These are phyloP conservation scores for Drosophila paulistorum DNA, from an alignment of 1,140 invertebrate species.

Conservation along the genomic window DNA sequence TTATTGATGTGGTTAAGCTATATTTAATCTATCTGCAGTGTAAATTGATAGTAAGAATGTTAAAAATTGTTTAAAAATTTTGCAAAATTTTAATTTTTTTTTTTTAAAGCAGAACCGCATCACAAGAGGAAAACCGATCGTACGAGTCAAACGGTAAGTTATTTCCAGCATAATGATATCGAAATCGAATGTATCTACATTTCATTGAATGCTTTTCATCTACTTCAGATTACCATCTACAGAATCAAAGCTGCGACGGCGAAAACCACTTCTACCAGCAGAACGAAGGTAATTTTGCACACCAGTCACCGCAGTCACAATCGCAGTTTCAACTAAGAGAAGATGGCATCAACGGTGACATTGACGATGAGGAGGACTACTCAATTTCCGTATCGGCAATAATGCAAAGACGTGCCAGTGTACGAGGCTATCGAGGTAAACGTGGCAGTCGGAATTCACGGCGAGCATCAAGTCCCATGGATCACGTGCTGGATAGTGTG, in stretches of 20 bases:
- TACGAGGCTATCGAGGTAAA: constrained; percentile 85
- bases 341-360: constrained; percentile 58
- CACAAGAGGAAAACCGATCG: constrained; percentile 66
- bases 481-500: constrained; percentile 80
- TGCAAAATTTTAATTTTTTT: no score
- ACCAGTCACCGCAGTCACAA: constrained; percentile 16
- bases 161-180: neutral
- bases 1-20: no score
- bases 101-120: constrained; percentile 54
- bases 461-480: constrained; percentile 89
- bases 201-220: neutral
- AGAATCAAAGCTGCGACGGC: constrained; percentile 68
- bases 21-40: no score
- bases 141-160: constrained; percentile 64
- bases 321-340: constrained; percentile 22
- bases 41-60: no score
- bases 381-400: constrained; percentile 92
- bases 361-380: constrained; percentile 89
- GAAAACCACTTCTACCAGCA: constrained; percentile 52
- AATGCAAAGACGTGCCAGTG: constrained; percentile 89
- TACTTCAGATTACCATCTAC: constrained; percentile 59
- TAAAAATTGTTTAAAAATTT: no score
- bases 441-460: constrained; percentile 84
- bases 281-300: constrained; percentile 32
- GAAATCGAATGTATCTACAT: neutral